Percentiles rank a stretch among this genome's conserved stretches.
Conservation (phyloP, 2,113 vertebrate genomes). For the Pseudonaja textilis region DNA sequence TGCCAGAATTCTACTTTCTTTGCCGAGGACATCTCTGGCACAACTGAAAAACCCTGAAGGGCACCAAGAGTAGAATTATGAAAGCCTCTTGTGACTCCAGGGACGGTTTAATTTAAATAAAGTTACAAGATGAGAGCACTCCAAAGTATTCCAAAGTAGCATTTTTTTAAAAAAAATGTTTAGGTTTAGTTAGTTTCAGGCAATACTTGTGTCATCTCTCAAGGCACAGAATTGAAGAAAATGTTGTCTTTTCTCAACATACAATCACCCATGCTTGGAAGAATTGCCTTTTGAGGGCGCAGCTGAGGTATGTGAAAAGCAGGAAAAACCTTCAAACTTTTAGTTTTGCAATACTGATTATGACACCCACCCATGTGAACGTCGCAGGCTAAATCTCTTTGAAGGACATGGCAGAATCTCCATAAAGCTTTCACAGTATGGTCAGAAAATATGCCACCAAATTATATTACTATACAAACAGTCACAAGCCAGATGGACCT, state of each 20-base stretch:
- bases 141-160: not conserved
- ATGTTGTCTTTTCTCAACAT: not conserved
- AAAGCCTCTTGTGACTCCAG: not conserved
- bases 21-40: not conserved
- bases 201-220: not conserved
- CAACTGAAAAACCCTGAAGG: not conserved
- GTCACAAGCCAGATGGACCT: not conserved
- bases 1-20: not conserved
- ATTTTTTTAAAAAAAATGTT: not conserved
- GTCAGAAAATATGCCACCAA: not conserved
- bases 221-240: not conserved
- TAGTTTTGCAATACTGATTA: not conserved
- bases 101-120: not conserved
- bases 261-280: not conserved
- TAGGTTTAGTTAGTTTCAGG: not conserved
- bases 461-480: not conserved
- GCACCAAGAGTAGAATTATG: not conserved
- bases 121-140: not conserved
- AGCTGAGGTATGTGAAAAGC: not conserved
- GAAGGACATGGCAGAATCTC: not conserved
- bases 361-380: not conserved
- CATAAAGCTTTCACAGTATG: not conserved
- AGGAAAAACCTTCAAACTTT: not conserved
- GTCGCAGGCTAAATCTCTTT: not conserved
- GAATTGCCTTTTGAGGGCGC: not conserved